Conservation (phyloP, 30 jellyfish, hydroid and myxozoan species). For the Hydra vulgaris region DNA sequence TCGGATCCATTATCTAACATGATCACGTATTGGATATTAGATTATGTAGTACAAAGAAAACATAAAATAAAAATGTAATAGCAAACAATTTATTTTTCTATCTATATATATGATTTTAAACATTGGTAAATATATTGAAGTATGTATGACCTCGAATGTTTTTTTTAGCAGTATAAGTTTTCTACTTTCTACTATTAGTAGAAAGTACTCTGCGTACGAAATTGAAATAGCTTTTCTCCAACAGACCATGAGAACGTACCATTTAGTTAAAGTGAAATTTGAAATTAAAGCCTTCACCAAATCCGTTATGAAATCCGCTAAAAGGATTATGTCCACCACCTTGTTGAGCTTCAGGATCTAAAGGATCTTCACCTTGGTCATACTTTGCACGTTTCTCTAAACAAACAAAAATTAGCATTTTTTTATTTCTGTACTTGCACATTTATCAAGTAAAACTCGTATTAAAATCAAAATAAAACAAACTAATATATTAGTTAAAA, state of each 20-base stretch:
- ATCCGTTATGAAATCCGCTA: constrained; percentile 33
- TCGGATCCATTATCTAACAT: no score
- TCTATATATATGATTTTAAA: neutral
- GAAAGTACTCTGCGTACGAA: neutral
- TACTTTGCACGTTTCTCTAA: constrained; percentile 76
- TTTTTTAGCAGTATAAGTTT: neutral
- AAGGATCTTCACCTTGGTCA: constrained; percentile 90
- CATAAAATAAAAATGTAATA: no score
- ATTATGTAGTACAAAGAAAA: no score
- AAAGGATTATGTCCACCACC: constrained; percentile 60
- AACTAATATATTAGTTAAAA: neutral
- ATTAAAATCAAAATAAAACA: neutral
- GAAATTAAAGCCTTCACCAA: constrained; percentile 77
- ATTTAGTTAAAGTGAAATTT: constrained; percentile 56
- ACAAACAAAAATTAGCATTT: neutral
- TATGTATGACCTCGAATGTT: neutral
- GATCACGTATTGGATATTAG: no score
- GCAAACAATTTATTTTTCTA: no score
- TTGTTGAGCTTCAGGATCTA: constrained; percentile 85
- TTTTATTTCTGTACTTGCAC: neutral
- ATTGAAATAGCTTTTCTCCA: neutral
- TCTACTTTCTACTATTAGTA: neutral
- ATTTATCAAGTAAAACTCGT: neutral
- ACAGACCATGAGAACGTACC: neutral
- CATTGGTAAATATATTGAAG: neutral